A percentile compares a stretch with the other conserved stretches of the same genome.
phyloP scores from a whole-genome alignment of 2,113 vertebrate genomes.

The Puma concolor region DNA sequence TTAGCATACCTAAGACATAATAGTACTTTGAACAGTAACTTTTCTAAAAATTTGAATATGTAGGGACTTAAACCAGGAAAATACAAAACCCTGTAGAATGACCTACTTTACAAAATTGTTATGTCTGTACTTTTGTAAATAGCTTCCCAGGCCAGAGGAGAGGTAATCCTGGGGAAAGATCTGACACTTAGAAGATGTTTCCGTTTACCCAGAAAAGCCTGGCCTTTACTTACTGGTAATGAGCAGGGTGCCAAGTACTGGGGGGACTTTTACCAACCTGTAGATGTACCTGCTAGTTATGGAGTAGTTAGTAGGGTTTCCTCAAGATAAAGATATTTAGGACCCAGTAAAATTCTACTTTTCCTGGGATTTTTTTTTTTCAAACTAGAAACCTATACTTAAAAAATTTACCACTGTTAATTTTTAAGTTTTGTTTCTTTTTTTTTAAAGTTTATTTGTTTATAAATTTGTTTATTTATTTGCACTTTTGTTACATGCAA shows the following conservation, averaged over 20 bases:
- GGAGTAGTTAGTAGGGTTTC: background rate
- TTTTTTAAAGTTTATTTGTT: background rate
- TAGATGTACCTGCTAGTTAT: background rate
- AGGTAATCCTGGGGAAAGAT: background rate
- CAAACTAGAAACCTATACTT: background rate
- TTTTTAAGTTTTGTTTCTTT: background rate
- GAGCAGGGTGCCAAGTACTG: background rate
- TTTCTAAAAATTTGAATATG: background rate
- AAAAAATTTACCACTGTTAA: background rate
- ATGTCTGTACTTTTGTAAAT: constrained; percentile 1
- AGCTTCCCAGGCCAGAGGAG: background rate
- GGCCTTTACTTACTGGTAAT: background rate
- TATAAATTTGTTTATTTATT: too few species aligned
- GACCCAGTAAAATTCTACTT: constrained; percentile 13
- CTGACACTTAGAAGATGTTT: background rate
- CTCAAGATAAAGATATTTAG: constrained; percentile 13
- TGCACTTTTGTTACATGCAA: too few species aligned
- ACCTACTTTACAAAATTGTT: background rate
- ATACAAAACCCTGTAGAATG: background rate
- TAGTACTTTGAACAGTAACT: background rate
- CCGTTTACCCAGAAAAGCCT: background rate
- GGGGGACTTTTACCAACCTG: background rate
- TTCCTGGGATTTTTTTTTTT: constrained; percentile 18
- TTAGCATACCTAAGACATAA: background rate
- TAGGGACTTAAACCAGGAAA: background rate